Conservation (phyloP, 2,888 invertebrate genomes). For the Osmoderma eremita region DNA sequence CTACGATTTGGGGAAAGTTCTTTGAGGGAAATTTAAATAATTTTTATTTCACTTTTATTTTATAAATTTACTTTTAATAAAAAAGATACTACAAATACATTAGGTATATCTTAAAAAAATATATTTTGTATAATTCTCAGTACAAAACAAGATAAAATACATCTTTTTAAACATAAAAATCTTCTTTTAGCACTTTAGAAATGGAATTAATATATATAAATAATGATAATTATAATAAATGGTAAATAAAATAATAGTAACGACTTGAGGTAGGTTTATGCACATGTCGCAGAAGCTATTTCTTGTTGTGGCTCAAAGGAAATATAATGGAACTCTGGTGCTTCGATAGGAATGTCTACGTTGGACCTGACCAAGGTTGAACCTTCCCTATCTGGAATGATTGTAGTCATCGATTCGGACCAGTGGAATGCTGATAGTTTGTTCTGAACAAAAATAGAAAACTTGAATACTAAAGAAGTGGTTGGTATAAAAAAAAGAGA, state of each 20-base stretch:
- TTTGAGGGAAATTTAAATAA: too few species aligned
- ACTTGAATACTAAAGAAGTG: conserved; percentile 3
- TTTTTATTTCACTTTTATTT: too few species aligned
- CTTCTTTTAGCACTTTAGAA: too few species aligned
- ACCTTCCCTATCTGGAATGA: conserved; percentile 39
- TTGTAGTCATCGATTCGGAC: conserved; percentile 50
- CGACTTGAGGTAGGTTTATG: conserved; percentile 1
- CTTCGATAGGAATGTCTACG: conserved; percentile 46
- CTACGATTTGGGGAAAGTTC: too few species aligned
- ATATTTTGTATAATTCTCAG: too few species aligned
- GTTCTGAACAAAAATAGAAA: conserved; percentile 45
- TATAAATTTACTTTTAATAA: too few species aligned
- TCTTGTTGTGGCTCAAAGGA: conserved; percentile 55
- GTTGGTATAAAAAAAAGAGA: background rate
- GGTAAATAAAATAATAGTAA: background rate
- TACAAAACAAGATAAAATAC: too few species aligned
- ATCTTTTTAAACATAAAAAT: too few species aligned
- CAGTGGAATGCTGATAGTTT: conserved; percentile 50
- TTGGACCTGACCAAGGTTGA: conserved; percentile 40
- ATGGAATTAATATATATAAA: conserved; percentile 12
- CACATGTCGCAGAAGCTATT: conserved; percentile 36
- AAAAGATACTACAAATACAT: too few species aligned
- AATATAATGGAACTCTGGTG: conserved; percentile 52
- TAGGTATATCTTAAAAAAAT: too few species aligned
- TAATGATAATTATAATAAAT: conserved; percentile 8